Base-by-base conservation (phyloP, 1,140 invertebrate genomes). In the Cyclina sinensis region DNA sequence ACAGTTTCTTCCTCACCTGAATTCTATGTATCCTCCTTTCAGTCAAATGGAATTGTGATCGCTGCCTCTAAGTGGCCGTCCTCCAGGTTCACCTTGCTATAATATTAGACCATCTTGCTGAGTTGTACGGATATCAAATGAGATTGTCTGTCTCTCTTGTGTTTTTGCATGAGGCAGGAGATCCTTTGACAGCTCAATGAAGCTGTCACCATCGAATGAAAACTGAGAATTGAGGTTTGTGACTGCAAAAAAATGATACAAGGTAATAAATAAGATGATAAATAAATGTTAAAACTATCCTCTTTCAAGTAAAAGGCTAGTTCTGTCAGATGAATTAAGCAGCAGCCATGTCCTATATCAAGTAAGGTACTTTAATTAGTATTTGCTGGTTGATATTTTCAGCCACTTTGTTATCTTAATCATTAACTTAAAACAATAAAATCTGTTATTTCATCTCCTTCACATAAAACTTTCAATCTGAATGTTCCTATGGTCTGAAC, bases 21-120 rank as follows among this genome's bases (percentile, higher is more conserved):
- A 93, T 18, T 92, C 89, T 11, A 95, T 80, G 80, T 91, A 91
- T 57, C 94, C 94, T 86, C 92, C 90, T 5, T 79, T 78, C 30
- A 95, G 39, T 91, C 96, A 96, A 54, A 98, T 93, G 59, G 97
- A 95, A 7, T 98, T 96, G 92, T 97, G 98, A 94, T 98, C 98
- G 88, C 96, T 96, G 3, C 97, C 97, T 54, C 95, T 95, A 51
- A 96, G 96, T 30, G 73, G 96, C 93, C 96, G 95, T 2, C 96
- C 96, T 0, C 97, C 96, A 0, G 96, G 95, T 94, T 99, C 98
- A n/a, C 98, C 98, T 94, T 99, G 98, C 97, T 98, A 99, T 79
- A 99, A 96, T 0, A 99, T 96, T 0, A 99, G 95, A 9, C 98
- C 98, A 93, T 99, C 97, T 0, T 96, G 95, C 87, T 97, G 96